Base-by-base conservation (phyloP, 1,140 invertebrate species). In the Cyrtorhinus lividipennis region DNA sequence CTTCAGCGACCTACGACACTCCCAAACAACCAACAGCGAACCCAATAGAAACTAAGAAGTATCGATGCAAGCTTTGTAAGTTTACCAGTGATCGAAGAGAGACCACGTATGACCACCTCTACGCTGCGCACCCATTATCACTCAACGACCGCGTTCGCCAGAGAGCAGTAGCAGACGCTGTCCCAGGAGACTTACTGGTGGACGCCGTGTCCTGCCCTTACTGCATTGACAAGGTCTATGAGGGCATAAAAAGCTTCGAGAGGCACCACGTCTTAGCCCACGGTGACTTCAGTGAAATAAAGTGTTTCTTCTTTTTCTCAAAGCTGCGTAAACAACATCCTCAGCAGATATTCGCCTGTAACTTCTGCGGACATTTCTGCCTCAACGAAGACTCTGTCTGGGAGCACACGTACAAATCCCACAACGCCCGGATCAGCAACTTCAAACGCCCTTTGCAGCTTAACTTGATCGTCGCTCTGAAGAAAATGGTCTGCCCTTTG, bases 401-500 rank as follows among this genome's bases (percentile, higher is more conserved):
- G 48, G 3, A 20, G 20, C 48, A 53, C 48, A 53, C 48, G 10
- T 20, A 5, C 10, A 5, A 8, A 53, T 8, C 10, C 8, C 48
- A 53, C 48, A 53, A 5, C 5, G 3, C 10, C 8, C 10, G 20
- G 20, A 8, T 53, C 12, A 53, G 20, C 8, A 10, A 5, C 10
- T 5, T 22, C 3, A 53, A 53, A 20, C 10, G 20, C 5, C 48
- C 48, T 5, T 5, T 53, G 3, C 8, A 20, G 5, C 20, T 53
- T 10, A 53, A 53, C 10, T 8, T 20, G 20, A 15, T 53, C 12
- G 48, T 53, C 3, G 48, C 48, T 15, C 48, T 53, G 5, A 53
- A 53, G 20, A 53, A 53, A 53, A 53, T 53, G 48, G 48, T 53
- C 10, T 53, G 48, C 20, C 48, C 48, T 15, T 20, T 53, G 48